Evolutionary conservation across 2,797 vertebrate species (phyloP).

Genomic region (Urophycis tenuis): DNA sequence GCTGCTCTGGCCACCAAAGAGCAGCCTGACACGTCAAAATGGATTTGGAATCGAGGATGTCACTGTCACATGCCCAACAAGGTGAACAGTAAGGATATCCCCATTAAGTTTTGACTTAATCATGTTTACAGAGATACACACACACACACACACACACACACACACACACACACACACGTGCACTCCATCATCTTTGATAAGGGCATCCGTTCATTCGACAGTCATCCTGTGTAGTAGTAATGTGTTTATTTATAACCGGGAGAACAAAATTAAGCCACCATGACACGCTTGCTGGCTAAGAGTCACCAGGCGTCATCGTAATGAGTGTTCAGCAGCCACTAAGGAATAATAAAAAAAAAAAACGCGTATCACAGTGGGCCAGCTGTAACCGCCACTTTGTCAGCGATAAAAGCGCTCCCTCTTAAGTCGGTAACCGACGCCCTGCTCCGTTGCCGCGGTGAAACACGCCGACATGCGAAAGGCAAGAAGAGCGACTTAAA

Average conservation of each 20-base stretch:
- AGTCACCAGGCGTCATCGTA: neutral
- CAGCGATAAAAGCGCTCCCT: neutral
- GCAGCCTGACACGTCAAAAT: neutral
- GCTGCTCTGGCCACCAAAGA: constrained; percentile 43
- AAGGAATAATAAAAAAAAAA: neutral
- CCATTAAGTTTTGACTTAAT: neutral
- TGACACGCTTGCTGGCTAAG: neutral
- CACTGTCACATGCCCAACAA: neutral
- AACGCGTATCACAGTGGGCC: neutral
- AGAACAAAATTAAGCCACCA: neutral
- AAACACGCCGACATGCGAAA: constrained; percentile 1
- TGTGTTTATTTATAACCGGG: neutral
- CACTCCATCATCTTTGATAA: neutral
- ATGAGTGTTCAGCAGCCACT: neutral
- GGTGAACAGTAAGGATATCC: neutral
- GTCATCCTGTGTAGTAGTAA: neutral
- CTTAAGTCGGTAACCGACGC: neutral
- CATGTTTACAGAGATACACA: neutral
- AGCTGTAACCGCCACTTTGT: too few species aligned
- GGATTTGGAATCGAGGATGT: neutral
- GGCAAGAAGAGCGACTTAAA: neutral
- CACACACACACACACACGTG: neutral
- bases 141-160: neutral
- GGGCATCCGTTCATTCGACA: neutral
- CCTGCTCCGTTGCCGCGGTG: too few species aligned